phyloP scores from a whole-genome alignment of 2,797 vertebrate genomes.

The Scolopax rusticola region DNA sequence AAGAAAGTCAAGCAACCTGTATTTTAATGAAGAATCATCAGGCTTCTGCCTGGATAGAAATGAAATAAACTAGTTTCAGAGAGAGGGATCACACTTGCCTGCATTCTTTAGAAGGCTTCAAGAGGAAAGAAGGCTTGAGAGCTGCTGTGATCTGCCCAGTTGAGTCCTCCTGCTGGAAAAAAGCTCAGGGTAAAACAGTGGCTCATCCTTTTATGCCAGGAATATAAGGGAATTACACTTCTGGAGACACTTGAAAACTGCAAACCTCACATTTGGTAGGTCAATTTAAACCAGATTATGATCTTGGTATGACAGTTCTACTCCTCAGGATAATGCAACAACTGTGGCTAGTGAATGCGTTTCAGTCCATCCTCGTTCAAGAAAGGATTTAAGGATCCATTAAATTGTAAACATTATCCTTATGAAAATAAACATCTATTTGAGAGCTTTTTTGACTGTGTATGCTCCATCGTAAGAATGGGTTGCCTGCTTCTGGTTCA shows the following conservation, averaged over 20 bases:
- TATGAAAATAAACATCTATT: neutral
- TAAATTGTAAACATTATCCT: neutral
- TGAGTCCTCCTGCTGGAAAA: neutral
- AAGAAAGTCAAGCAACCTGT: neutral
- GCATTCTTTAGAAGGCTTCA: neutral
- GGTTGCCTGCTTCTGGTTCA: neutral
- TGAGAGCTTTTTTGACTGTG: neutral
- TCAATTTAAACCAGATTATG: neutral
- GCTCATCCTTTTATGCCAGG: neutral
- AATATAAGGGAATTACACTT: neutral
- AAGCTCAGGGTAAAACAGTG: neutral
- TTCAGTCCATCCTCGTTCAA: neutral
- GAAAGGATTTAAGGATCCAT: neutral
- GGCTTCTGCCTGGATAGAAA: neutral
- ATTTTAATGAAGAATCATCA: neutral
- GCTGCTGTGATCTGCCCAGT: neutral
- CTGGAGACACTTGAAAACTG: neutral
- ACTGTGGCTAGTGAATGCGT: neutral
- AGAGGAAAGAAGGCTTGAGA: neutral
- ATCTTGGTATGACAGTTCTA: neutral
- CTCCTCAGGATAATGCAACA: neutral
- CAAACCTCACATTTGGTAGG: neutral
- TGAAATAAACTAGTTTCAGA: neutral
- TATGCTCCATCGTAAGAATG: neutral
- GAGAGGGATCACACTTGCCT: neutral